phyloP scores from a whole-genome alignment of 2,888 invertebrate genomes.

The Andricus quercusramuli region DNA sequence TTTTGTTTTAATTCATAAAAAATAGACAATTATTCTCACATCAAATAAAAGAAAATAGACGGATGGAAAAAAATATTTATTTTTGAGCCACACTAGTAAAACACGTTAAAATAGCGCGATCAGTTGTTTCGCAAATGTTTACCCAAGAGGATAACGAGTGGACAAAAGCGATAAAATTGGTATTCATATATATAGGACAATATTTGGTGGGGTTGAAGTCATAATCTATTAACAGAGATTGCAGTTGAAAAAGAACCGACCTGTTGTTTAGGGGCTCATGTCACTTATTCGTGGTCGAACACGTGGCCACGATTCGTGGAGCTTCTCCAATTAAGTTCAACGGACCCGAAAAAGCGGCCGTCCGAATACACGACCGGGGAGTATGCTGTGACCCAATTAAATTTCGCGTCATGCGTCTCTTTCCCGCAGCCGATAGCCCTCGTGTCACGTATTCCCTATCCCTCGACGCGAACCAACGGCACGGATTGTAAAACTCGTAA shows the following conservation, averaged over 20 bases:
- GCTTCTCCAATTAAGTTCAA: constrained; percentile 65
- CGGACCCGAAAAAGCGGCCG: constrained; percentile 63
- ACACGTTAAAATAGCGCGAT: no score
- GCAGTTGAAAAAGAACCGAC: background rate
- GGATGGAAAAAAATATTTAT: no score
- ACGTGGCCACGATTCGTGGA: constrained; percentile 44
- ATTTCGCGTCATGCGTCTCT: constrained; percentile 56
- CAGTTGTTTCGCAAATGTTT: background rate
- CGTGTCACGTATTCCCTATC: constrained; percentile 28
- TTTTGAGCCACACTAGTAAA: no score
- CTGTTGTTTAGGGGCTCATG: constrained; percentile 18
- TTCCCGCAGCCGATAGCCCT: constrained; percentile 31
- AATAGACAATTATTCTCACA: no score
- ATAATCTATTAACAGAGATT: background rate
- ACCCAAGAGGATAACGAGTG: background rate
- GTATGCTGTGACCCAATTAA: constrained; percentile 68
- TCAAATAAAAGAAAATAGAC: no score
- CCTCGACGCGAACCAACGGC: background rate
- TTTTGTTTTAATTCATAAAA: no score
- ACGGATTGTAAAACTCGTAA: constrained; percentile 47
- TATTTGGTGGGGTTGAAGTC: background rate
- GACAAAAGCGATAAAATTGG: background rate
- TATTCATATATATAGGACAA: background rate
- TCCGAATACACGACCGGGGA: constrained; percentile 42
- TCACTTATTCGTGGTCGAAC: constrained; percentile 44